Base-by-base conservation (phyloP, 2,888 invertebrate species). In the Drosophila acutilabella region DNA sequence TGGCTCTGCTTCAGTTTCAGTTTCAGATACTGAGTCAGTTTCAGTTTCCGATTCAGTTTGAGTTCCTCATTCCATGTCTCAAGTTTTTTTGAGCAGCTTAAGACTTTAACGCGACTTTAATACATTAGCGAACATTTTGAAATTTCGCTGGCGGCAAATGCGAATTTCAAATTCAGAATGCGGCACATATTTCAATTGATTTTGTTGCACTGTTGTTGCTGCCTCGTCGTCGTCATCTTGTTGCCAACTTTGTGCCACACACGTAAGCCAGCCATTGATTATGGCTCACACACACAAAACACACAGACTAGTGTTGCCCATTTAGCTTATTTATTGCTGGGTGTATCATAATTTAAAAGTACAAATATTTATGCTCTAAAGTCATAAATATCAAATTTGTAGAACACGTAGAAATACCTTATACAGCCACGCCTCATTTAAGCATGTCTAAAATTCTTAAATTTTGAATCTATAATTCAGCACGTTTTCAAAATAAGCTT, bases 91-190 rank as follows among this genome's bases (percentile, higher is more conserved):
- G 80, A 76, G 30, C 30, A 64, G 74, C 26, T 48, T 79, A 83
- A 83, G 83, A 83, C 72, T 77, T 86, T 83, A 84, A 84, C 68
- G 86, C 83, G 83, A 79, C 83, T 84, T 84, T 84, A 83, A 86
- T 83, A 83, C 71, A 68, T 73, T 77, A 70, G 58, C 68, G 58
- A 36, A 61, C 30, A 47, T 26, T 30, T 65, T 64, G 58, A 36
- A 59, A 47, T 26, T 30, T 30, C 30, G 58, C 64, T 48, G 41
- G 40, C 57, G 51, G 62, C 73, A 18, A 57, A 54, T 73, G 70
- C 52, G 44, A 67, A 80, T 82, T 83, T 64, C 53, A 71, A 82
- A 85, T 78, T 86, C 84, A 78, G 74, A 84, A 84, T 84, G 83
- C 73, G 69, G 60, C 64, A 65, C 74, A 74, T 81, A 83, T 78